Evolutionary conservation across 2,888 invertebrate genomes (phyloP).

Genomic region (Pycnomerus fuliginosus): DNA sequence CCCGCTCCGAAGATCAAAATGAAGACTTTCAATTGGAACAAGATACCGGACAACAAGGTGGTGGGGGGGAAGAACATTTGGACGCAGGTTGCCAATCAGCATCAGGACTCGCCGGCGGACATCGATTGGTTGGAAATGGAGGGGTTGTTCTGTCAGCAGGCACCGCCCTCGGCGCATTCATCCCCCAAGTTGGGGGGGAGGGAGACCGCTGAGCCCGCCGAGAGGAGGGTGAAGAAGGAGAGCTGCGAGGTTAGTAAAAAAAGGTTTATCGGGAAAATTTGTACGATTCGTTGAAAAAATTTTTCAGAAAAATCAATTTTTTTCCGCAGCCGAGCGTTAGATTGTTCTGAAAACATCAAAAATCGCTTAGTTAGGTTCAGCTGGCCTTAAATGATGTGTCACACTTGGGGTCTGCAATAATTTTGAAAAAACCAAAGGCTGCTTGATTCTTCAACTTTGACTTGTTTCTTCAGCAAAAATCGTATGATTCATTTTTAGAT

Average conservation of each 20-base stretch:
- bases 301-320: too few species aligned
- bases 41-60: constrained; percentile 89
- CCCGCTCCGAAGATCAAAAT: constrained; percentile 94
- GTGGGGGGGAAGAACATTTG: constrained; percentile 91
- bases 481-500: too few species aligned
- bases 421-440: too few species aligned
- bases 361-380: too few species aligned
- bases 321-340: too few species aligned
- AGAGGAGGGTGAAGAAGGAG: constrained; percentile 71
- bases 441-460: too few species aligned
- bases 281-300: too few species aligned
- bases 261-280: too few species aligned
- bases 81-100: constrained; percentile 83
- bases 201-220: background rate
- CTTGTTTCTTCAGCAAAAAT: too few species aligned
- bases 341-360: too few species aligned
- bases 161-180: constrained; percentile 57
- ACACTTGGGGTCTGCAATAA: too few species aligned
- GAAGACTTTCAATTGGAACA: constrained; percentile 98
- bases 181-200: constrained; percentile 57
- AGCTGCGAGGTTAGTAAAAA: constrained; percentile 73
- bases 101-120: constrained; percentile 79
- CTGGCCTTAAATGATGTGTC: too few species aligned
- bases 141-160: constrained; percentile 90
- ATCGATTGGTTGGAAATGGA: constrained; percentile 95